Evolutionary conservation across 2,888 invertebrate genomes (phyloP).

Genomic region (Thalpophila matura): DNA sequence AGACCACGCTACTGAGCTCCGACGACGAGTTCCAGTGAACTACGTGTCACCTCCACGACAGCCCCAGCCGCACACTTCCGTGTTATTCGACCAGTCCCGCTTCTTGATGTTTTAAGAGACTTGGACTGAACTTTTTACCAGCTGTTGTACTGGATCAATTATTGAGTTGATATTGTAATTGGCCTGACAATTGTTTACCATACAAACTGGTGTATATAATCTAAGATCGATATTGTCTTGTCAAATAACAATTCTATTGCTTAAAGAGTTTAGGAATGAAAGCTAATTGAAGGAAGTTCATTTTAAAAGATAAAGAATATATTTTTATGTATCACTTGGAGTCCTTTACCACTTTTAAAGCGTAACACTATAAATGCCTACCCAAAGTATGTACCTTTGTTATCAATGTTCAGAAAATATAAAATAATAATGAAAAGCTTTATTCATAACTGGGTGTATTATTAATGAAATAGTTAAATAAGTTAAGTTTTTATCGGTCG

Average conservation of each 20-base stretch:
- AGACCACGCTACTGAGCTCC: slow-evolving; percentile 98
- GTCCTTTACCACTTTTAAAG: slow-evolving; percentile 52
- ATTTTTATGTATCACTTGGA: slow-evolving; percentile 60
- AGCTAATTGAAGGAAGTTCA: slow-evolving; percentile 24
- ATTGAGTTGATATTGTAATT: neutral
- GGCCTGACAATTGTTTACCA: neutral
- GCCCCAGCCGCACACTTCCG: slow-evolving; percentile 28
- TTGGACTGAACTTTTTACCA: slow-evolving; percentile 16
- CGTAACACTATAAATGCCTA: slow-evolving; percentile 33
- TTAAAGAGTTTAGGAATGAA: slow-evolving; percentile 29
- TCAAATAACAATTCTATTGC: slow-evolving; percentile 50
- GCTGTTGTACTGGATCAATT: neutral
- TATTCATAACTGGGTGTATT: slow-evolving; percentile 38
- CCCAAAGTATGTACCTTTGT: slow-evolving; percentile 48
- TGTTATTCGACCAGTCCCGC: slow-evolving; percentile 60
- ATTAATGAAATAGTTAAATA: slow-evolving; percentile 29
- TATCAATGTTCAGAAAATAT: slow-evolving; percentile 38
- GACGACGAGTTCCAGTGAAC: slow-evolving; percentile 98
- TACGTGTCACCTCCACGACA: neutral
- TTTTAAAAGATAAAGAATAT: slow-evolving; percentile 60
- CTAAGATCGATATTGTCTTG: slow-evolving; percentile 1
- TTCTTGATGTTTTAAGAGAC: slow-evolving; percentile 50
- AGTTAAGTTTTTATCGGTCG: too few species aligned
- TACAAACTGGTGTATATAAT: neutral
- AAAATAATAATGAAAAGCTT: slow-evolving; percentile 39